Percentiles rank a stretch among this genome's conserved stretches.
These are phyloP conservation scores for Eubasilissa splendida DNA, from an alignment of 2,888 invertebrate genomes.

Conservation along the genomic window DNA sequence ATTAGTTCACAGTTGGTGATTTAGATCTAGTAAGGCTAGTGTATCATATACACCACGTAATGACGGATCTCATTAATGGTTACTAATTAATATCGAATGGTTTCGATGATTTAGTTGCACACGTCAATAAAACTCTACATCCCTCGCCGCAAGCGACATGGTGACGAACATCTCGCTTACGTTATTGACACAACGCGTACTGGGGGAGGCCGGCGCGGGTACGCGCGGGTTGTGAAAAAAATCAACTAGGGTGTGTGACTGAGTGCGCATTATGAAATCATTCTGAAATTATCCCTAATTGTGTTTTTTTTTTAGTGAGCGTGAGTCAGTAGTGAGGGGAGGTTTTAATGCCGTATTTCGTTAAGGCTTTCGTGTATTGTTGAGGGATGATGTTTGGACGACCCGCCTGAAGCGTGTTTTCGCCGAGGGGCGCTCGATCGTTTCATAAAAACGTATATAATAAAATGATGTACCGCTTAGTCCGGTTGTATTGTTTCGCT, in stretches of 20 bases:
- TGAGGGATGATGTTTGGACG: constrained; percentile 38
- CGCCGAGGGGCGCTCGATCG: constrained; percentile 18
- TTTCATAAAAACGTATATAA: constrained; percentile 31
- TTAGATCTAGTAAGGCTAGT: no score
- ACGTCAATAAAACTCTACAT: constrained; percentile 14
- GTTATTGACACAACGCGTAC: constrained; percentile 49
- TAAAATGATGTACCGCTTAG: constrained; percentile 51
- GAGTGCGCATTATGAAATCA: constrained; percentile 43
- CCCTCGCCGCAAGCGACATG: neutral
- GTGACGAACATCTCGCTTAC: constrained; percentile 43
- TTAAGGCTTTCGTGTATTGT: constrained; percentile 34
- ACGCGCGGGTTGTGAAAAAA: constrained; percentile 20
- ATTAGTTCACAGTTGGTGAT: no score
- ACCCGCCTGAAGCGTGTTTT: constrained; percentile 40
- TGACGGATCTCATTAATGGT: constrained; percentile 4
- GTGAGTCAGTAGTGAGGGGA: constrained; percentile 24
- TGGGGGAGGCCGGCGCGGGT: constrained; percentile 2
- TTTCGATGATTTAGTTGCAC: constrained; percentile 46
- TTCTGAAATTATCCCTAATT: constrained; percentile 54
- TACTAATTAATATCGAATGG: constrained; percentile 46
- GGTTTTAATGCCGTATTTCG: constrained; percentile 32
- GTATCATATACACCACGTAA: neutral
- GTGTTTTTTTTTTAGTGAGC: constrained; percentile 48
- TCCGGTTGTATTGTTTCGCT: constrained; percentile 35
- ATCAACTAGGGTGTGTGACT: constrained; percentile 32